These are phyloP conservation scores for Patiria miniata DNA, from an alignment of 35 echinoderm and acorn worm species.

Conservation along the genomic window DNA sequence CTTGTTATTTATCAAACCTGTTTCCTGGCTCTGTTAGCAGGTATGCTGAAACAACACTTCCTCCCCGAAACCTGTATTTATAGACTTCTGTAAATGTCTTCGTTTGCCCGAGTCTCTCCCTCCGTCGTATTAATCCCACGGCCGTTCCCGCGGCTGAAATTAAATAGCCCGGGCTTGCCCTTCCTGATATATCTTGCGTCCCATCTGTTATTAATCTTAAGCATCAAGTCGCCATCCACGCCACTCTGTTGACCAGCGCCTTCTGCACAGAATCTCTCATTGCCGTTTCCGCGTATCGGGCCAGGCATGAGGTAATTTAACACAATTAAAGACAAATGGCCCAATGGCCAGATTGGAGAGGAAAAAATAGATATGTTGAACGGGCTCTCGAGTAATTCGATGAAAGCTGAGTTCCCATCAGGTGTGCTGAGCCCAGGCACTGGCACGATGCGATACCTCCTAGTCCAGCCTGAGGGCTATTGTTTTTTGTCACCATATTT, in stretches of 20 bases:
- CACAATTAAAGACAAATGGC: constrained; percentile 31
- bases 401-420: constrained; percentile 24
- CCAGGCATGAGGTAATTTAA: constrained; percentile 25
- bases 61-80: constrained; percentile 10
- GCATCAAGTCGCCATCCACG: background rate
- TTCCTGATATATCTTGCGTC: background rate
- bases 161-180: constrained; percentile 26
- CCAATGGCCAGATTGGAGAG: constrained; percentile 13
- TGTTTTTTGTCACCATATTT: constrained; percentile 26
- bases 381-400: background rate
- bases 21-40: constrained; percentile 6
- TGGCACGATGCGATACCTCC: background rate
- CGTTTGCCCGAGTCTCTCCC: background rate
- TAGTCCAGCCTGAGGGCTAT: background rate
- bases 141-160: constrained; percentile 10
- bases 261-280: constrained; percentile 14
- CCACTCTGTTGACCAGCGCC: background rate
- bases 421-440: background rate
- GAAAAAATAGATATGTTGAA: constrained; percentile 30
- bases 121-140: background rate
- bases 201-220: constrained; percentile 21
- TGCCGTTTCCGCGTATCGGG: constrained; percentile 7
- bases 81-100: constrained; percentile 27
- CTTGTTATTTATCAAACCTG: constrained; percentile 13
- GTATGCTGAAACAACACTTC: constrained; percentile 25